phyloP scores from a whole-genome alignment of 2,888 invertebrate species.

The Teinopalpus imperialis region DNA sequence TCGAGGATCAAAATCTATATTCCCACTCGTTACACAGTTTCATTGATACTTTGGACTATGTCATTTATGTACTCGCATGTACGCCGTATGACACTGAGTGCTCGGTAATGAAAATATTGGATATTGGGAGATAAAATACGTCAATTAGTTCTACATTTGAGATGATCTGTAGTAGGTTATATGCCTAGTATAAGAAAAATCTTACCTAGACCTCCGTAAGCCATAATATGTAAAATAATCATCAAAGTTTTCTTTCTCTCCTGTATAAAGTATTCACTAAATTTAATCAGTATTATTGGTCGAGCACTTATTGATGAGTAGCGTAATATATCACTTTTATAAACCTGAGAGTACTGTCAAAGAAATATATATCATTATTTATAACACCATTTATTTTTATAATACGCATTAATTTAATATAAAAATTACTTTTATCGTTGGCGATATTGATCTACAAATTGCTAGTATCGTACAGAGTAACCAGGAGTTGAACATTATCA shows the following conservation, averaged over 20 bases:
- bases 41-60: too few relatives aligned
- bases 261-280: conserved; percentile 46
- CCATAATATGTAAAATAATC: conserved; percentile 43
- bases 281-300: conserved; percentile 47
- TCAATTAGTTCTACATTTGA: too few relatives aligned
- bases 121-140: too few relatives aligned
- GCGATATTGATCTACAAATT: conserved; percentile 55
- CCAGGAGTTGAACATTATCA: conserved; percentile 54
- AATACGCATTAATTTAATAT: not conserved
- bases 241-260: conserved; percentile 44
- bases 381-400: too few relatives aligned
- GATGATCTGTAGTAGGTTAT: too few relatives aligned
- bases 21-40: too few relatives aligned
- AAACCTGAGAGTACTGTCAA: conserved; percentile 40
- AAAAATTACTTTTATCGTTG: conserved; percentile 47
- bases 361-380: not conserved
- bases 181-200: too few relatives aligned
- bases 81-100: too few relatives aligned
- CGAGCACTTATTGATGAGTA: conserved; percentile 45
- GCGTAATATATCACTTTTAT: conserved; percentile 45
- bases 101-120: too few relatives aligned
- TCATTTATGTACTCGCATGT: too few relatives aligned
- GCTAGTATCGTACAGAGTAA: conserved; percentile 48
- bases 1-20: too few relatives aligned
- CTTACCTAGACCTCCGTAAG: conserved; percentile 42